Conservation (phyloP, 2,797 vertebrate genomes). For the Staurois parvus region DNA sequence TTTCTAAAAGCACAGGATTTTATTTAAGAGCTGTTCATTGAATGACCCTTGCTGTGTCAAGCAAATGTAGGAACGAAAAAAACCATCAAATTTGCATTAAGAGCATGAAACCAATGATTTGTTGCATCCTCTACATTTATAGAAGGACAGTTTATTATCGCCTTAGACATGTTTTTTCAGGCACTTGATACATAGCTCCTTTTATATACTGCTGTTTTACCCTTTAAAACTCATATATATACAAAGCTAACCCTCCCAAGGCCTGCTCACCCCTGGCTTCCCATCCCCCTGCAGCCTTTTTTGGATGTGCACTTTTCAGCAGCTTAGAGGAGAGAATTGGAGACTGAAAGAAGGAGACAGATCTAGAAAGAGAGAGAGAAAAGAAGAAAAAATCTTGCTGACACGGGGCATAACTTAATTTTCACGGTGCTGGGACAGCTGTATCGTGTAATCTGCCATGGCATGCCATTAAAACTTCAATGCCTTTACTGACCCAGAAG, state of each 20-base stretch:
- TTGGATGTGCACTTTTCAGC: slow-evolving; percentile 79
- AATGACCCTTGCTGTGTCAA: not conserved
- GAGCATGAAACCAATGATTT: slow-evolving; percentile 22
- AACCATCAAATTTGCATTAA: slow-evolving; percentile 5
- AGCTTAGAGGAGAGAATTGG: slow-evolving; percentile 70
- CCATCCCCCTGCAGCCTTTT: slow-evolving; percentile 65
- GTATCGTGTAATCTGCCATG: slow-evolving; percentile 98
- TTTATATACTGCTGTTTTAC: slow-evolving; percentile 72
- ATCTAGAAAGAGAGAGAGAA: slow-evolving; percentile 59
- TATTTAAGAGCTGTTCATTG: not conserved
- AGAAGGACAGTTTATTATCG: slow-evolving; percentile 65
- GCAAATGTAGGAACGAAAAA: not conserved
- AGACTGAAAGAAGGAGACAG: slow-evolving; percentile 69
- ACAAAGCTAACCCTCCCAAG: slow-evolving; percentile 70
- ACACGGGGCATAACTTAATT: slow-evolving; percentile 99
- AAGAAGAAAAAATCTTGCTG: slow-evolving; percentile 86
- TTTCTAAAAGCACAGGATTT: not conserved
- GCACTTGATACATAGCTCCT: slow-evolving; percentile 70
- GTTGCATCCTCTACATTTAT: slow-evolving; percentile 49
- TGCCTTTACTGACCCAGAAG: slow-evolving; percentile 97
- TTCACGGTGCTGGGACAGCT: slow-evolving; percentile 99
- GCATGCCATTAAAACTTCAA: slow-evolving; percentile 98
- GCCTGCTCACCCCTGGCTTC: slow-evolving; percentile 63
- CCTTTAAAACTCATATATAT: slow-evolving; percentile 77
- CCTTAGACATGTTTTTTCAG: slow-evolving; percentile 49